These are phyloP conservation scores for Nesidiocoris tenuis DNA, from an alignment of 2,888 invertebrate species.

Conservation along the genomic window DNA sequence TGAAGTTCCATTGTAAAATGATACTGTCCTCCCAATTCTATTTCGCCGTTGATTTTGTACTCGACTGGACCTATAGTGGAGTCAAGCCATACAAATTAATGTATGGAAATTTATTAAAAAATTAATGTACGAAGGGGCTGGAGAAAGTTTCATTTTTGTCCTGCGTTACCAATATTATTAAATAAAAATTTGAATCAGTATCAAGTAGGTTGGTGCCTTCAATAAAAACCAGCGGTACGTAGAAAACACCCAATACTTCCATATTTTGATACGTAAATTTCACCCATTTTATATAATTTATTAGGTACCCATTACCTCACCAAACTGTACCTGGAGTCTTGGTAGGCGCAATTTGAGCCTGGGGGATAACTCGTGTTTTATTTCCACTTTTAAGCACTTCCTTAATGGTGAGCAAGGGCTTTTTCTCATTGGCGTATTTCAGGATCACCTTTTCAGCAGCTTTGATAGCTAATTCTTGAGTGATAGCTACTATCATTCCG, in stretches of 20 bases:
- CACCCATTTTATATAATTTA: no score
- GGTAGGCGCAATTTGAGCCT: background rate
- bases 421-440: constrained; percentile 55
- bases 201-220: background rate
- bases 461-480: constrained; percentile 60
- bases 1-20: constrained; percentile 77
- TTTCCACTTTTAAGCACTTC: constrained; percentile 49
- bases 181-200: background rate
- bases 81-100: no score
- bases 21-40: constrained; percentile 61
- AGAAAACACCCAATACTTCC: no score
- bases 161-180: no score
- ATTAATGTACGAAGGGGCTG: no score
- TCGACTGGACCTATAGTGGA: constrained; percentile 40
- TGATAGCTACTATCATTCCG: constrained; percentile 70
- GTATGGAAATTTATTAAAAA: no score
- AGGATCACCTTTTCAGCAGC: constrained; percentile 63
- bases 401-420: constrained; percentile 47
- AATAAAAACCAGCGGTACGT: no score
- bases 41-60: constrained; percentile 45
- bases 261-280: no score
- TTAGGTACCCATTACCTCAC: no score
- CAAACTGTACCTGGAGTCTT: no score
- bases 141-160: no score
- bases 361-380: constrained; percentile 32